Percentiles rank a stretch among this genome's conserved stretches.
Evolutionary conservation across 1,140 invertebrate species (phyloP).

Genomic region (Arion vulgaris): DNA sequence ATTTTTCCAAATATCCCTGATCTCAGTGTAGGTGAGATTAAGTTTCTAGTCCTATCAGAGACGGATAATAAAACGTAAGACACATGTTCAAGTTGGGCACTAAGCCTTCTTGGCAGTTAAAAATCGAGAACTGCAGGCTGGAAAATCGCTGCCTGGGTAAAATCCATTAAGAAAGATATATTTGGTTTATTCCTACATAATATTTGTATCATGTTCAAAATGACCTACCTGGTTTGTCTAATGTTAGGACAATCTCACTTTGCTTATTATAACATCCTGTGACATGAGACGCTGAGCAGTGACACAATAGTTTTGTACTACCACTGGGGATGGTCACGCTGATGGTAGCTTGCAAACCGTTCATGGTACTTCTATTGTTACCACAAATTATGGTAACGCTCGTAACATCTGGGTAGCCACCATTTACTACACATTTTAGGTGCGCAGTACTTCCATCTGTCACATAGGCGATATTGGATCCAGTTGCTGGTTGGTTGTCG

Average conservation of each 20-base stretch:
- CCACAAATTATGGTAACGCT: constrained; percentile 1
- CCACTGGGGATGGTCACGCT: neutral
- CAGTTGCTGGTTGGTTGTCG: neutral
- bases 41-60: too few relatives aligned
- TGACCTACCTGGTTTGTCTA: neutral
- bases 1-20: too few relatives aligned
- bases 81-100: too few relatives aligned
- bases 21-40: too few relatives aligned
- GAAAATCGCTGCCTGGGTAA: too few relatives aligned
- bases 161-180: too few relatives aligned
- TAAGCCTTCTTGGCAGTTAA: too few relatives aligned
- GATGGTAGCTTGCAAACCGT: neutral
- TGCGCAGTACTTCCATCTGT: neutral
- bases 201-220: neutral
- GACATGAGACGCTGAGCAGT: neutral
- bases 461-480: neutral
- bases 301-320: neutral
- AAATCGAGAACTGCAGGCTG: too few relatives aligned
- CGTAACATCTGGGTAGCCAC: neutral
- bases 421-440: neutral
- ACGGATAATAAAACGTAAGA: too few relatives aligned
- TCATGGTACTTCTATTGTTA: neutral
- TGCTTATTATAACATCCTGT: neutral
- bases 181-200: too few relatives aligned
- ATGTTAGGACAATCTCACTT: neutral